Evolutionary conservation across 1,140 invertebrate species (phyloP).

Genomic region (Monochamus saltuarius): DNA sequence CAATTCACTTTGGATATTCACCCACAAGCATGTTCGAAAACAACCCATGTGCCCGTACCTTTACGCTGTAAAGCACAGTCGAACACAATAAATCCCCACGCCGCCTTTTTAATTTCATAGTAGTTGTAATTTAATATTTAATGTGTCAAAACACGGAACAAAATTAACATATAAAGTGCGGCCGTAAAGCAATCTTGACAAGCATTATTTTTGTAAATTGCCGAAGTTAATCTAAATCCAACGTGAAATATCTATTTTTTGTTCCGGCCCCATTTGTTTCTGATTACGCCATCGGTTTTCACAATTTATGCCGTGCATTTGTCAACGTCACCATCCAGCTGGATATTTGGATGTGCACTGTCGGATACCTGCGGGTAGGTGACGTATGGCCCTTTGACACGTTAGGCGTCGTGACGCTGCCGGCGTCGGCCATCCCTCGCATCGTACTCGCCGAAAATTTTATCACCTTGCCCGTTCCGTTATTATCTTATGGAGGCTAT

Average conservation of each 20-base stretch:
- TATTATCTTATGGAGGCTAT: slow-evolving; percentile 31
- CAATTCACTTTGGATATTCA: no score
- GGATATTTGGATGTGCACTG: background rate
- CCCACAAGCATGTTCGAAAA: no score
- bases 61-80: no score
- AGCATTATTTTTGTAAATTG: slow-evolving; percentile 9
- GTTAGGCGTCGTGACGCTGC: background rate
- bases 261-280: slow-evolving; percentile 12
- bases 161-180: no score
- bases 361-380: slow-evolving; percentile 22
- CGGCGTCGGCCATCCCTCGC: slow-evolving; percentile 9
- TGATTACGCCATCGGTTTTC: slow-evolving; percentile 19
- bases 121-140: no score
- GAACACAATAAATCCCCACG: no score
- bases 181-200: background rate
- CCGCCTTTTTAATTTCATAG: no score
- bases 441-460: slow-evolving; percentile 20
- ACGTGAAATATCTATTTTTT: slow-evolving; percentile 4
- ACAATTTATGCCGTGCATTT: slow-evolving; percentile 23
- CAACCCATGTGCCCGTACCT: no score
- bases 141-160: no score
- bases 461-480: slow-evolving; percentile 38
- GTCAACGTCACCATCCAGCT: slow-evolving; percentile 16
- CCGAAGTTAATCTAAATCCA: slow-evolving; percentile 3
- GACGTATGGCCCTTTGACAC: slow-evolving; percentile 22